Base-by-base conservation (phyloP, 2,888 invertebrate species). In the Eledone cirrhosa region DNA sequence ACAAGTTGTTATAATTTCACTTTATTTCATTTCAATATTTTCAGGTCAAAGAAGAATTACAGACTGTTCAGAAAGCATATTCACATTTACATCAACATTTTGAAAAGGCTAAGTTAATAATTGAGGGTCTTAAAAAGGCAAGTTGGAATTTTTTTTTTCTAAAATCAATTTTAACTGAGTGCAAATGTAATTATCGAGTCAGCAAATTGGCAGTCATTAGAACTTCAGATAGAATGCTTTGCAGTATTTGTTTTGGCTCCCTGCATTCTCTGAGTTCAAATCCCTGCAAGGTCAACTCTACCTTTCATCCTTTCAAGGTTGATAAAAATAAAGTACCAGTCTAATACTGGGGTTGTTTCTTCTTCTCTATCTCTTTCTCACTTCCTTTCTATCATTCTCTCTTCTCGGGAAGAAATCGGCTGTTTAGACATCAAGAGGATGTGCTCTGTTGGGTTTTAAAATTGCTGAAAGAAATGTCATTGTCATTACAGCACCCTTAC, bases 41-140 rank as follows among this genome's bases (percentile, higher is more conserved):
- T 33, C 22, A 22, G 69, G 7, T 41, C 33, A n/a, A 33, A 41
- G 33, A 72, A 3, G 69, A 72, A 7, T 41, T 72, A 8, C 69
- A 33, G 22, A n/a, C 33, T 31, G 41, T 72, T 31, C 33, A 72
- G 31, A 72, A 72, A 22, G 69, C 69, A 19, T 72, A 33, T 22
- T 72, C 69, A 33, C 31, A 72, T 33, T 41, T 72, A n/a, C 69
- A 72, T 33, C 33, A 19, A 11, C 33, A 31, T 2, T 72, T 72
- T 72, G 69, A 72, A 14, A 72, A 72, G 8, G 31, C 69, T 1
- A 22, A 19, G 41, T 31, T 22, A n/a, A 72, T 72, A 13, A 33
- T 72, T 22, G 69, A 72, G 31, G 31, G 69, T n/a, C 31, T 72
- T n/a, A 24, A 72, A 72, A 72, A 72, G 69, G 69, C 31, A 67